Evolutionary conservation across 2,797 vertebrate species (phyloP).

Genomic region (Enteromius treurensis): DNA sequence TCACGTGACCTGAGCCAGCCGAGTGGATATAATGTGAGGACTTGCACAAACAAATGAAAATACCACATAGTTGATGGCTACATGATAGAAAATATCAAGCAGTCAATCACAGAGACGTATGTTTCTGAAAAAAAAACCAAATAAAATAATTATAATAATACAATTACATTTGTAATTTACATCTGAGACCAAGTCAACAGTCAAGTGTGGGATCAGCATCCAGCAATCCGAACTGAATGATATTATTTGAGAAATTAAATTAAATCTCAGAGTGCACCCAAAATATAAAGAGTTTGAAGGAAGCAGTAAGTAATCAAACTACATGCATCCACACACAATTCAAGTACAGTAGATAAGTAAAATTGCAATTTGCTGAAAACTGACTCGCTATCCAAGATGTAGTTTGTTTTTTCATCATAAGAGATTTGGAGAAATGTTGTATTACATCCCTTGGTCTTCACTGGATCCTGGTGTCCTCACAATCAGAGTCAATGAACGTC

Average conservation of each 20-base stretch:
- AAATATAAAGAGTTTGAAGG: neutral
- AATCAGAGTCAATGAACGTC: neutral
- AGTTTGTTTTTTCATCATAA: neutral
- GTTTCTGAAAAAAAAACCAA: neutral
- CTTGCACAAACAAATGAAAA: neutral
- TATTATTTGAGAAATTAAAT: neutral
- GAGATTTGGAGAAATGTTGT: neutral
- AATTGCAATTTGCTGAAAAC: no score
- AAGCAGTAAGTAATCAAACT: neutral
- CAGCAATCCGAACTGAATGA: neutral
- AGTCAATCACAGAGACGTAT: neutral
- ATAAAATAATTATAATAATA: no score
- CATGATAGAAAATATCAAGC: neutral
- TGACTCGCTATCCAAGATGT: no score
- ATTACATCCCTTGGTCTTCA: neutral
- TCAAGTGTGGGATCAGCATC: neutral
- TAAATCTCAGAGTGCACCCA: neutral
- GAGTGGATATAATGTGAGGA: neutral
- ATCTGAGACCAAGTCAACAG: neutral
- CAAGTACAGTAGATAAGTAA: no score
- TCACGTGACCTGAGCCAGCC: slow-evolving; percentile 28
- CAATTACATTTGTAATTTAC: no score
- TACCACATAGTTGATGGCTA: neutral
- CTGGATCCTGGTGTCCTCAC: no score
- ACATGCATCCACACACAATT: neutral